These are phyloP conservation scores for Volucella zonaria DNA, from an alignment of 2,888 invertebrate species.

Conservation along the genomic window DNA sequence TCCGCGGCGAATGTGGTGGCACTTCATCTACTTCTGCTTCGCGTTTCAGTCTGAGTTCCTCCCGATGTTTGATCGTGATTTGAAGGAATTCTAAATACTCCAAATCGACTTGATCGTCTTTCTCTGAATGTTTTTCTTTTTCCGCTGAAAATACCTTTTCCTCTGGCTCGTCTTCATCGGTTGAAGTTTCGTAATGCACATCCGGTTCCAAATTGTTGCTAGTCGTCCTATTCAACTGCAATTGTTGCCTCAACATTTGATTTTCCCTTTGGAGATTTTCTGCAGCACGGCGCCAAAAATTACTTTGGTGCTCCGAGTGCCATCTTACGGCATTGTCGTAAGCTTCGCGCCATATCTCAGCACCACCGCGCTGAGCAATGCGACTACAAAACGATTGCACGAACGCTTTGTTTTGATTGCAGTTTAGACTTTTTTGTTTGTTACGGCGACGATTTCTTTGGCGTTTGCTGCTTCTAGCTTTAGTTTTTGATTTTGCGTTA, in stretches of 20 bases:
- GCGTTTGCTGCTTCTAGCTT: constrained; percentile 39
- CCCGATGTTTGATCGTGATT: constrained; percentile 59
- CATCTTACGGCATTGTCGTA: constrained; percentile 66
- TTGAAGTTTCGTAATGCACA: constrained; percentile 48
- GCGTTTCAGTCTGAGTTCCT: constrained; percentile 50
- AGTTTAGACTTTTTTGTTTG: constrained; percentile 30
- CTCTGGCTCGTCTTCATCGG: constrained; percentile 21
- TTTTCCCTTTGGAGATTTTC: constrained; percentile 48
- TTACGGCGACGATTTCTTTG: constrained; percentile 50
- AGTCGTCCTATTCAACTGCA: not conserved
- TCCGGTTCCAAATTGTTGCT: not conserved
- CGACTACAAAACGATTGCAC: not conserved
- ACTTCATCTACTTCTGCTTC: constrained; percentile 10
- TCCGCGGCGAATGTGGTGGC: not conserved
- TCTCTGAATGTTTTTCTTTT: constrained; percentile 2
- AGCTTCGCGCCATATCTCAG: constrained; percentile 53
- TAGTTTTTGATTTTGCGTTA: constrained; percentile 44
- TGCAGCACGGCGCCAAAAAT: constrained; percentile 63
- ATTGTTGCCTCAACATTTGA: constrained; percentile 47
- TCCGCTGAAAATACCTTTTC: not conserved
- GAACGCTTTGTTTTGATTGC: constrained; percentile 23
- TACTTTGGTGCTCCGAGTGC: constrained; percentile 62
- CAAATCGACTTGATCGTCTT: constrained; percentile 40
- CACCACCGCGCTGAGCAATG: constrained; percentile 12
- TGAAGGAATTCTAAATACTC: constrained; percentile 65